phyloP scores from a whole-genome alignment of 2,797 vertebrate genomes.

The Chaetophractus vellerosus region DNA sequence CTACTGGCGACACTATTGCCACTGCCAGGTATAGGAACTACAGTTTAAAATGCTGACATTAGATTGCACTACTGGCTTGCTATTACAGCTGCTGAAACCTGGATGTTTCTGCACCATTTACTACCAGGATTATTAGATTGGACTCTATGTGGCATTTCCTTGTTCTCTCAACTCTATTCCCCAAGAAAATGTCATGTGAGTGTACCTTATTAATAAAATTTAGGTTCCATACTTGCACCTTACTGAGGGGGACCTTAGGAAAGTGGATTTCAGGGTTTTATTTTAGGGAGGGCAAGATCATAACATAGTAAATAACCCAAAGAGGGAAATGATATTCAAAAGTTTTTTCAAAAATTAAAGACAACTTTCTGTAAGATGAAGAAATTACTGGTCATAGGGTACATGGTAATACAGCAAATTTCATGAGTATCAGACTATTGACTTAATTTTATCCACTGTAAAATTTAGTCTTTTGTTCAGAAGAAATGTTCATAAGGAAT shows the following conservation, averaged over 20 bases:
- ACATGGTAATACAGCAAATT: neutral
- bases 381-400: neutral
- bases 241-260: neutral
- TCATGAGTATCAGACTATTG: neutral
- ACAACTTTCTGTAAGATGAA: neutral
- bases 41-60: neutral
- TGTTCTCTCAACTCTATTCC: neutral
- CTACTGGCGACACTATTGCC: neutral
- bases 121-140: neutral
- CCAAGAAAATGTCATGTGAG: neutral
- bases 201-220: neutral
- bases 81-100: neutral
- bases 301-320: neutral
- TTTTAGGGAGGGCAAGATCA: neutral
- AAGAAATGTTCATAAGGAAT: neutral
- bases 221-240: neutral
- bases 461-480: constrained; percentile 1
- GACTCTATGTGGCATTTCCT: neutral
- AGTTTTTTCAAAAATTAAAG: neutral
- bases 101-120: no score
- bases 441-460: neutral
- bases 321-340: neutral
- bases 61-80: neutral
- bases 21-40: neutral
- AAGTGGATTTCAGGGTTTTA: constrained; percentile 10